Base-by-base conservation (phyloP, 2,888 invertebrate species). In the Congeria kusceri region DNA sequence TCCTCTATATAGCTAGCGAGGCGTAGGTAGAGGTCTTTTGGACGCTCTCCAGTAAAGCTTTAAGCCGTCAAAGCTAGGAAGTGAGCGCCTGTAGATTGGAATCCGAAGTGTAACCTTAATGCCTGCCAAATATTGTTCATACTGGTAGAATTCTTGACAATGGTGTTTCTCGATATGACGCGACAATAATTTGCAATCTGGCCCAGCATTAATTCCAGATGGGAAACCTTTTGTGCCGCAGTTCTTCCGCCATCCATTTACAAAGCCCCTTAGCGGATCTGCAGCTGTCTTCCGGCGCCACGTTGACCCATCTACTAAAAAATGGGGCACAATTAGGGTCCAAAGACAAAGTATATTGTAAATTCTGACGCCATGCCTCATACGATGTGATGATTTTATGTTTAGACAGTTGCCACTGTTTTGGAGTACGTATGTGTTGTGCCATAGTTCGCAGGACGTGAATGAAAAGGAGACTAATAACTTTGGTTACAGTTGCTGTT, bases 141-240 rank as follows among this genome's bases (percentile, higher is more conserved):
- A 9, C 70, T 78, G 1, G 80, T 80, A 0, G 80, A 84, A 39
- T 84, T 85, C 63, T 74, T 81, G 0, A 85, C 85, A 15, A 80
- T 80, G 5, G 77, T 81, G 27, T 77, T 79, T 9, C 83, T 39
- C 13, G 83, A 78, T 32, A 79, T 84, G 3, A 84, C 46, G 2
- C 81, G 84, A 25, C 81, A 84, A n/a, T 66, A 85, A 47, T 85
- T 87, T 0, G 84, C 83, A 53, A 84, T 85, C 18, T 85, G 86
- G 4, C 86, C 85, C n/a, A 86, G 49, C 82, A 82, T 82, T 1
- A 78, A 25, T 20, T 83, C 79, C 7, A 85, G 62, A 0, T 63
- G 63, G 2, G 39, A 58, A 0, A 82, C 74, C 44, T 84, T 85
- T 66, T 81, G 84, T 11, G 57, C 66, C 3, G 77, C 77, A 0